Percentiles rank a stretch among this genome's conserved stretches.
These are phyloP conservation scores for Coilia nasus DNA, from an alignment of 2,797 vertebrate genomes.

Conservation along the genomic window DNA sequence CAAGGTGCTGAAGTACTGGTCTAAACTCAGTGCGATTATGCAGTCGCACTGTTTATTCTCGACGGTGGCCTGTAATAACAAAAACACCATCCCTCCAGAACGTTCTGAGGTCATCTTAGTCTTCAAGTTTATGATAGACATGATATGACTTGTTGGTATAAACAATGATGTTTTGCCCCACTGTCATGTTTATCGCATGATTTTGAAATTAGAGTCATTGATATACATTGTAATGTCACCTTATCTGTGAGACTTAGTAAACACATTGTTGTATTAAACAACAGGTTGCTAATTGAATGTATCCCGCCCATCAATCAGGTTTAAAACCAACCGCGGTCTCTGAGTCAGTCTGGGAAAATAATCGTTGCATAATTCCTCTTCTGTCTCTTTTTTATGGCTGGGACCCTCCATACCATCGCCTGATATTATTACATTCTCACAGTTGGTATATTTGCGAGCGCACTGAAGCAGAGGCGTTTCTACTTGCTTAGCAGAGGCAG, in stretches of 20 bases:
- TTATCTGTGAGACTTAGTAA: neutral
- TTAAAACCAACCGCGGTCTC: neutral
- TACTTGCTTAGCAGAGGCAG: slow-evolving; percentile 41
- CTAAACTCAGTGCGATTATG: neutral
- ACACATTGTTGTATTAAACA: neutral
- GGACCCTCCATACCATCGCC: neutral
- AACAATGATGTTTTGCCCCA: neutral
- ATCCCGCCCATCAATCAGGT: neutral
- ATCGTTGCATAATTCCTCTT: neutral
- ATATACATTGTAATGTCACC: neutral
- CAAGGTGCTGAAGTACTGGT: neutral
- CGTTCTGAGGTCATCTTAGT: neutral
- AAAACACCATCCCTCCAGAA: neutral
- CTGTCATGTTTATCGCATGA: neutral
- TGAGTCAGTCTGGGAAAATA: neutral
- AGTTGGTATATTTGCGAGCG: neutral
- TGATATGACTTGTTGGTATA: neutral
- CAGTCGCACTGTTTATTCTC: neutral
- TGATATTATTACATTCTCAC: neutral
- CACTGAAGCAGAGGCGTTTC: slow-evolving; percentile 43
- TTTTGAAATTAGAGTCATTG: neutral
- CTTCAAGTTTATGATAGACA: neutral
- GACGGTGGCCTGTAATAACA: neutral
- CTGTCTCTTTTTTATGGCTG: neutral
- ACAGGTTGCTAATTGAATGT: neutral